These are phyloP conservation scores for Melitaea athalia DNA, from an alignment of 2,888 invertebrate genomes.

Conservation along the genomic window DNA sequence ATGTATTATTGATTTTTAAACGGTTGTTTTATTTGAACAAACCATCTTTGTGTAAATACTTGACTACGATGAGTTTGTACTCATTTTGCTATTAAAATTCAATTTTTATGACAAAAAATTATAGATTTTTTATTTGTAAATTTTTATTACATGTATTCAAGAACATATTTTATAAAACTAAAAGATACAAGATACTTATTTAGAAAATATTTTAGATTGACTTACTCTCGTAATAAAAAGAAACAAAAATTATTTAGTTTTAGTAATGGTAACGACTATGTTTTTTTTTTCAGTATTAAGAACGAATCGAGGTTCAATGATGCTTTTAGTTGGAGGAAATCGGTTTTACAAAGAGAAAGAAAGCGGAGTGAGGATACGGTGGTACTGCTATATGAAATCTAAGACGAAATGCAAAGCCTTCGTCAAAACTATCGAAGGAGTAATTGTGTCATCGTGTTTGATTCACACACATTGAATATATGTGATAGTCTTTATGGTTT, in stretches of 20 bases:
- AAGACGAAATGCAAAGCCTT: slow-evolving; percentile 53
- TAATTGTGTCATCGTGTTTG: slow-evolving; percentile 44
- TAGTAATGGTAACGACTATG: background rate
- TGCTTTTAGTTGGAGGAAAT: slow-evolving; percentile 49
- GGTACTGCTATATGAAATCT: slow-evolving; percentile 54
- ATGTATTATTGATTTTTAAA: slow-evolving; percentile 62
- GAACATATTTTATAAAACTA: too few relatives aligned
- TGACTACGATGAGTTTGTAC: too few relatives aligned
- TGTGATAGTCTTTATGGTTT: background rate
- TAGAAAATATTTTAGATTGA: too few relatives aligned
- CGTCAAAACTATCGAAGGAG: slow-evolving; percentile 48
- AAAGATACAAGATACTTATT: too few relatives aligned
- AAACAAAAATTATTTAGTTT: too few relatives aligned
- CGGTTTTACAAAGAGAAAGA: slow-evolving; percentile 56
- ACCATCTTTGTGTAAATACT: background rate
- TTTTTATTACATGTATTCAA: too few relatives aligned
- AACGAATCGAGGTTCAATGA: slow-evolving; percentile 43
- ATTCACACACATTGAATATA: slow-evolving; percentile 47
- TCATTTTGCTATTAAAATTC: too few relatives aligned
- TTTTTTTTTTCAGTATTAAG: slow-evolving; percentile 37
- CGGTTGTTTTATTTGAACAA: slow-evolving; percentile 52
- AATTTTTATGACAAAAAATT: too few relatives aligned
- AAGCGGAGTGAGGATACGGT: slow-evolving; percentile 46
- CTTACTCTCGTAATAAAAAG: too few relatives aligned
- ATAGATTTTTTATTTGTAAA: too few relatives aligned